phyloP scores from a whole-genome alignment of 2,797 vertebrate genomes.

The Parauchenoglanis ngamensis region DNA sequence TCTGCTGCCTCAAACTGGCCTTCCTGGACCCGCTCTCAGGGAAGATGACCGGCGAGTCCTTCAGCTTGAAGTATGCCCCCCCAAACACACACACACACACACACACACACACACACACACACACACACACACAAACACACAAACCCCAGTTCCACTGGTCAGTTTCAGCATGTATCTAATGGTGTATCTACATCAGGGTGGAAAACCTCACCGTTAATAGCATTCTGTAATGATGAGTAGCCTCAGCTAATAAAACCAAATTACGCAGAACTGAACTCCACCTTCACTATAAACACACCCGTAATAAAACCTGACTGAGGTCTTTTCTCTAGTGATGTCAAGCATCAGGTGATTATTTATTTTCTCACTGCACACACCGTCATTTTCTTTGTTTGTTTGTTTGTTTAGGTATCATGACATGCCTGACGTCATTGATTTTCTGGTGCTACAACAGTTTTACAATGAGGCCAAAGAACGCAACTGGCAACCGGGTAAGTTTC shows the following conservation, averaged over 20 bases:
- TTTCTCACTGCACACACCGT: neutral
- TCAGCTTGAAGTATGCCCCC: slow-evolving; percentile 91
- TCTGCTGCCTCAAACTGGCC: slow-evolving; percentile 96
- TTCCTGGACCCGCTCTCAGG: slow-evolving; percentile 94
- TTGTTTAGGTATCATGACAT: slow-evolving; percentile 92
- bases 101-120: neutral
- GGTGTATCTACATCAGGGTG: neutral
- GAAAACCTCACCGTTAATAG: neutral
- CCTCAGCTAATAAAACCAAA: neutral
- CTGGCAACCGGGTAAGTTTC: slow-evolving; percentile 88
- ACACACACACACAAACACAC: neutral
- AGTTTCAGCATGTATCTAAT: neutral
- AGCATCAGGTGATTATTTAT: neutral
- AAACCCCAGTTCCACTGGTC: neutral
- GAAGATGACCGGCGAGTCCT: slow-evolving; percentile 96
- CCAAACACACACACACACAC: neutral
- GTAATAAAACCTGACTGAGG: neutral
- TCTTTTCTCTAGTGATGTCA: neutral
- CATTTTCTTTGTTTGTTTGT: neutral
- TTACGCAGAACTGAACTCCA: no score
- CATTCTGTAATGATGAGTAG: neutral
- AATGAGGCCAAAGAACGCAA: slow-evolving; percentile 95
- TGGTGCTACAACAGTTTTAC: slow-evolving; percentile 97
- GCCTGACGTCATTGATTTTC: slow-evolving; percentile 99
- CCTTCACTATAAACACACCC: neutral